Evolutionary conservation across 2,888 invertebrate species (phyloP).

Genomic region (Galeruca laticollis): DNA sequence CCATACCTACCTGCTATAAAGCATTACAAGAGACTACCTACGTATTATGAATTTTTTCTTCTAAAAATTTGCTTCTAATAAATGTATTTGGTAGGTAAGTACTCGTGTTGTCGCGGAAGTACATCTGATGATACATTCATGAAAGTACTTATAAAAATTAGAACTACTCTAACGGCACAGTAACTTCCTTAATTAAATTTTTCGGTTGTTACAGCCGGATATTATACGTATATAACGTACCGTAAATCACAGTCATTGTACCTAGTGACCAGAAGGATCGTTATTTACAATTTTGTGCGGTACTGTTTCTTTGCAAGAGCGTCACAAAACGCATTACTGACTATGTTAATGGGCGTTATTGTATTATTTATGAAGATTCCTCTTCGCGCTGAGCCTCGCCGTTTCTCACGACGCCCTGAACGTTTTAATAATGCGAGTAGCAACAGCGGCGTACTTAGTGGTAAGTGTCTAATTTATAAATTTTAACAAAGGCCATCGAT

Average conservation of each 20-base stretch:
- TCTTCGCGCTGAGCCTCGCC: constrained; percentile 12
- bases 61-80: not conserved
- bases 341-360: constrained; percentile 33
- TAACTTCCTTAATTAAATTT: constrained; percentile 10
- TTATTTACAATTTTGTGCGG: constrained; percentile 24
- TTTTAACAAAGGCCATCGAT: no score
- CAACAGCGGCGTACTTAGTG: constrained; percentile 9
- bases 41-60: no score
- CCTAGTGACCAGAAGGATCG: constrained; percentile 7
- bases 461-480: no score
- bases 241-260: constrained; percentile 6
- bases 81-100: not conserved
- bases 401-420: constrained; percentile 31
- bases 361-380: constrained; percentile 31
- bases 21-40: no score
- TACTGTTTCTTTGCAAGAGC: constrained; percentile 23
- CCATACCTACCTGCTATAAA: no score
- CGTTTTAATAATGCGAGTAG: constrained; percentile 16
- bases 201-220: constrained; percentile 8
- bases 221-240: constrained; percentile 7
- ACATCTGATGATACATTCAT: not conserved
- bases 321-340: constrained; percentile 36
- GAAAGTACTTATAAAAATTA: constrained; percentile 2
- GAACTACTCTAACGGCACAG: constrained; percentile 1
- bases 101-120: not conserved